phyloP scores from a whole-genome alignment of 2,797 vertebrate genomes.

The Dryobates pubescens region DNA sequence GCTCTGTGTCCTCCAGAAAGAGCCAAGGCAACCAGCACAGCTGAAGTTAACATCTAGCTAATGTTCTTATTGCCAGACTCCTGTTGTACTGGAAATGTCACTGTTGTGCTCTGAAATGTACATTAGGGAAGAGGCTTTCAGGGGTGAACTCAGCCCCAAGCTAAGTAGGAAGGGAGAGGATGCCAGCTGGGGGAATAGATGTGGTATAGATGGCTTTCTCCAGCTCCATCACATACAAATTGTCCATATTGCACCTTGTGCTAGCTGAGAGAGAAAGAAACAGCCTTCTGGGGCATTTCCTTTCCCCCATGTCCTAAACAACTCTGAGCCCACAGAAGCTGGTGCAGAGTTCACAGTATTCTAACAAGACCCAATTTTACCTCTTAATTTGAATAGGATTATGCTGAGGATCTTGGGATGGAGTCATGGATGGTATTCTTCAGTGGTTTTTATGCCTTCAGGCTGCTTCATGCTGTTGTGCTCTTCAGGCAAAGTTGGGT shows the following conservation, averaged over 20 bases:
- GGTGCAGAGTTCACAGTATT: background rate
- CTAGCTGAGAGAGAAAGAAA: background rate
- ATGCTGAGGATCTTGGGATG: background rate
- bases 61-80: background rate
- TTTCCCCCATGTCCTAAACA: background rate
- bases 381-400: background rate
- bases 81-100: background rate
- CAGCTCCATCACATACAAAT: background rate
- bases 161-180: background rate
- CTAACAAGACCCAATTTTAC: background rate
- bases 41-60: background rate
- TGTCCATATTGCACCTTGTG: background rate
- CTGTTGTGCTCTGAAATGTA: background rate
- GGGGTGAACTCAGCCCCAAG: background rate
- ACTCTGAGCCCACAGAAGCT: background rate
- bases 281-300: background rate
- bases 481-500: background rate
- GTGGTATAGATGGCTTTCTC: background rate
- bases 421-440: fast-evolving
- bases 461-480: background rate
- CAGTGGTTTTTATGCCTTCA: background rate
- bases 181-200: background rate
- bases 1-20: background rate
- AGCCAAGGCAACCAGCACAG: background rate
- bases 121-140: background rate